Conservation (phyloP, 1,140 invertebrate species). For the Diprion similis region DNA sequence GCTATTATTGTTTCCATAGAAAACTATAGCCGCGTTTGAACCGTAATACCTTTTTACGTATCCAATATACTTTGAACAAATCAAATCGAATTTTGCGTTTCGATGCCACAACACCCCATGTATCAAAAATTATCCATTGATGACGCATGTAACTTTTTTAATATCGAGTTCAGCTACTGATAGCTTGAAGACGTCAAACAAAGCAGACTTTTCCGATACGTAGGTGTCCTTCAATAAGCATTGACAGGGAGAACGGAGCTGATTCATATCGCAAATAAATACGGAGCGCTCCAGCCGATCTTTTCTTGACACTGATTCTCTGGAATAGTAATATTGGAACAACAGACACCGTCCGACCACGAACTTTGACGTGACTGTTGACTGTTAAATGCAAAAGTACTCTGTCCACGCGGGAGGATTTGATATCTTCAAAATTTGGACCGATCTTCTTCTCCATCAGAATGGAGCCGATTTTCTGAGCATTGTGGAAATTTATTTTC, state of each 20-base stretch:
- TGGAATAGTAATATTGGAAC: constrained; percentile 37
- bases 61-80: constrained; percentile 51
- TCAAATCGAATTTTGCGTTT: constrained; percentile 43
- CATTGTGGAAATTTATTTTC: constrained; percentile 52
- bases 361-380: constrained; percentile 41
- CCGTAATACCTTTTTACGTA: constrained; percentile 22
- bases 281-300: constrained; percentile 28
- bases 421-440: constrained; percentile 40
- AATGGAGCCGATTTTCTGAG: constrained; percentile 43
- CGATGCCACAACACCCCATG: constrained; percentile 40
- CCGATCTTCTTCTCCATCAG: constrained; percentile 31
- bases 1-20: constrained; percentile 27
- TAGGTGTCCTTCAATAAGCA: constrained; percentile 39
- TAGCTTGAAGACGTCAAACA: constrained; percentile 27
- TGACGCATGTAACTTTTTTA: constrained; percentile 12
- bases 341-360: constrained; percentile 34
- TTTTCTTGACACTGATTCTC: constrained; percentile 29
- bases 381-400: constrained; percentile 43
- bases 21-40: constrained; percentile 21
- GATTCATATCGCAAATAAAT: constrained; percentile 37
- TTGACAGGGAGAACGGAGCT: constrained; percentile 33
- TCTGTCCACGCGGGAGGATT: constrained; percentile 44
- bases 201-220: constrained; percentile 32
- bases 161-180: neutral
- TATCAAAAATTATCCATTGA: constrained; percentile 46